phyloP scores from a whole-genome alignment of 2,797 vertebrate species.

The Sebastes minor region DNA sequence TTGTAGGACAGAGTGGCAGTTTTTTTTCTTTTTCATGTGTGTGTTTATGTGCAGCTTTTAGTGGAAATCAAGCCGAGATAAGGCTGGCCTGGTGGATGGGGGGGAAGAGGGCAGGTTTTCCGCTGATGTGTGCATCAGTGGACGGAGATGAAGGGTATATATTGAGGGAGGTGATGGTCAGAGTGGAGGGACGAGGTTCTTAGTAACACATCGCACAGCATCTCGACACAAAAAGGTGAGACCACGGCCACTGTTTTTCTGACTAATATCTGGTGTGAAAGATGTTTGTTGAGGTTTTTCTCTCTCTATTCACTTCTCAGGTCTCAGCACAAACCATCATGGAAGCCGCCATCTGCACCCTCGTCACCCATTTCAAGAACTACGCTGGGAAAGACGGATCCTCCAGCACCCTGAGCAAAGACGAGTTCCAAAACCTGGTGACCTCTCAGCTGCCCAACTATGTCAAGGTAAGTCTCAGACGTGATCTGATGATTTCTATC shows the following conservation, averaged over 20 bases:
- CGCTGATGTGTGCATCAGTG: conserved; percentile 78
- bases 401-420: conserved; percentile 78
- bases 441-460: conserved; percentile 76
- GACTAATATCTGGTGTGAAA: neutral
- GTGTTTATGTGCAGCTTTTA: conserved; percentile 19
- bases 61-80: conserved; percentile 58
- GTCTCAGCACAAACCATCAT: conserved; percentile 51
- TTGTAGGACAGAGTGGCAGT: conserved; percentile 38
- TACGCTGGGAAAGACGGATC: conserved; percentile 78
- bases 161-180: conserved; percentile 39
- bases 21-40: conserved; percentile 6
- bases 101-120: conserved; percentile 71
- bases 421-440: conserved; percentile 80
- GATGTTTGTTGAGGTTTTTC: neutral
- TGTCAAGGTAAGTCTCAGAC: conserved; percentile 69
- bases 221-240: conserved; percentile 48
- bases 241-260: neutral
- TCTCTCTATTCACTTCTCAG: conserved; percentile 11
- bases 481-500: neutral
- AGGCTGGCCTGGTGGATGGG: conserved; percentile 32
- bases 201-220: neutral
- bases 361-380: conserved; percentile 79
- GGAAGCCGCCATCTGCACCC: conserved; percentile 80
- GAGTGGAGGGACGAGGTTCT: conserved; percentile 22
- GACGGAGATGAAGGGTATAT: conserved; percentile 60